A percentile compares a stretch with the other conserved stretches of the same genome.
Conservation (phyloP, 2,888 invertebrate species). For the Drosophila quinaria region DNA sequence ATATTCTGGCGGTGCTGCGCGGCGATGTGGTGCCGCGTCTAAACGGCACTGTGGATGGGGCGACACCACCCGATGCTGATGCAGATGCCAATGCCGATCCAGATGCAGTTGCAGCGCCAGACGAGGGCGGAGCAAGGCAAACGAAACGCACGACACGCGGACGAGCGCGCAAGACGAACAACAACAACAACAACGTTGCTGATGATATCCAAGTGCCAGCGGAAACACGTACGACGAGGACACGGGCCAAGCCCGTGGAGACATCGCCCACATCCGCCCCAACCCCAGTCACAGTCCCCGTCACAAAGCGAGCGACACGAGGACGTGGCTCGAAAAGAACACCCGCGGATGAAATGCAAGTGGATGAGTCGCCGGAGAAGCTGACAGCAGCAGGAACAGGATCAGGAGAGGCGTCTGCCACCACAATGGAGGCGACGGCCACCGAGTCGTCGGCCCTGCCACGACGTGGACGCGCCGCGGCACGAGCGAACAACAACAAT, state of each 20-base stretch:
- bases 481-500: conserved; percentile 80
- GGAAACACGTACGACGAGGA: conserved; percentile 50
- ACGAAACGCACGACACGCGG: conserved; percentile 75
- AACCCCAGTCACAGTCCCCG: conserved; percentile 11
- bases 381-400: neutral
- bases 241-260: conserved; percentile 34
- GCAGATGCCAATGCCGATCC: neutral
- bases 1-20: conserved; percentile 83
- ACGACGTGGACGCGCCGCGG: conserved; percentile 79
- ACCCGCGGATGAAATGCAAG: conserved; percentile 48
- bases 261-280: conserved; percentile 43
- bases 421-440: conserved; percentile 24
- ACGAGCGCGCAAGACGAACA: conserved; percentile 52
- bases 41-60: conserved; percentile 39
- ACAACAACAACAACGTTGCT: conserved; percentile 27
- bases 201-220: neutral
- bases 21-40: conserved; percentile 65
- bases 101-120: conserved; percentile 7
- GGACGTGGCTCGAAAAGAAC: conserved; percentile 49
- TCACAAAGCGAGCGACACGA: conserved; percentile 64
- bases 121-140: conserved; percentile 35
- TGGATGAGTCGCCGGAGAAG: conserved; percentile 53
- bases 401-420: conserved; percentile 30
- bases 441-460: conserved; percentile 35
- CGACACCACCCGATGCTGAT: neutral